A percentile compares a stretch with the other conserved stretches of the same genome.
phyloP scores from a whole-genome alignment of 2,888 invertebrate genomes.

The Cephus pygmeus region DNA sequence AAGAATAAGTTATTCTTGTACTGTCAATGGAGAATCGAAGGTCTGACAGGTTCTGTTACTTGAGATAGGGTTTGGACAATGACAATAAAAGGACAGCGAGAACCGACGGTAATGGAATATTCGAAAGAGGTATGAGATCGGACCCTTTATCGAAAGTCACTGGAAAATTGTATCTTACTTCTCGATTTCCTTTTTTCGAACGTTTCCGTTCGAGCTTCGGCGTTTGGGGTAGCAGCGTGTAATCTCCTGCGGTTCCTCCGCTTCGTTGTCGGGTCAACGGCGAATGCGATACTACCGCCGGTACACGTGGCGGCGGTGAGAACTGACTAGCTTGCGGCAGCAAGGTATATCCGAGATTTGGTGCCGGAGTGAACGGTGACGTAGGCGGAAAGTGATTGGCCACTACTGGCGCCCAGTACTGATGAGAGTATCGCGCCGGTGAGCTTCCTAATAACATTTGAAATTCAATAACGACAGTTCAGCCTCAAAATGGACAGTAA shows the following conservation, averaged over 20 bases:
- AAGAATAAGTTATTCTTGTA: too few relatives aligned
- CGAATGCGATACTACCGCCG: slow-evolving; percentile 47
- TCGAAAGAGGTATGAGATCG: neutral
- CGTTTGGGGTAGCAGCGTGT: slow-evolving; percentile 60
- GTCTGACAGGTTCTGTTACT: too few relatives aligned
- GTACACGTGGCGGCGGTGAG: slow-evolving; percentile 53
- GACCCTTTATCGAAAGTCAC: too few relatives aligned
- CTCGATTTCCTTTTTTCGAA: slow-evolving; percentile 56
- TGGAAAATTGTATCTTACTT: slow-evolving; percentile 41
- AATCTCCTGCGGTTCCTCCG: slow-evolving; percentile 57
- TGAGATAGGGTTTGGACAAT: too few relatives aligned
- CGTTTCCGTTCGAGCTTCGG: slow-evolving; percentile 60
- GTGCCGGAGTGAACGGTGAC: slow-evolving; percentile 72
- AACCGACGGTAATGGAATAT: neutral
- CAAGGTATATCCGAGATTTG: slow-evolving; percentile 55
- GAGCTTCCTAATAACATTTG: slow-evolving; percentile 64
- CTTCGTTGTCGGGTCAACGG: slow-evolving; percentile 56
- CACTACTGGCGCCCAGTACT: slow-evolving; percentile 76
- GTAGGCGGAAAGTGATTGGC: slow-evolving; percentile 79
- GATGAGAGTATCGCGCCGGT: slow-evolving; percentile 68
- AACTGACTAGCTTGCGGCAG: slow-evolving; percentile 57
- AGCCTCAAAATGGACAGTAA: slow-evolving; percentile 2
- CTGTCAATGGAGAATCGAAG: too few relatives aligned
- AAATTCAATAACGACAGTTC: slow-evolving; percentile 11
- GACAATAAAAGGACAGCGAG: too few relatives aligned